phyloP scores from a whole-genome alignment of 2,888 invertebrate species.

The Pollenia angustigena region DNA sequence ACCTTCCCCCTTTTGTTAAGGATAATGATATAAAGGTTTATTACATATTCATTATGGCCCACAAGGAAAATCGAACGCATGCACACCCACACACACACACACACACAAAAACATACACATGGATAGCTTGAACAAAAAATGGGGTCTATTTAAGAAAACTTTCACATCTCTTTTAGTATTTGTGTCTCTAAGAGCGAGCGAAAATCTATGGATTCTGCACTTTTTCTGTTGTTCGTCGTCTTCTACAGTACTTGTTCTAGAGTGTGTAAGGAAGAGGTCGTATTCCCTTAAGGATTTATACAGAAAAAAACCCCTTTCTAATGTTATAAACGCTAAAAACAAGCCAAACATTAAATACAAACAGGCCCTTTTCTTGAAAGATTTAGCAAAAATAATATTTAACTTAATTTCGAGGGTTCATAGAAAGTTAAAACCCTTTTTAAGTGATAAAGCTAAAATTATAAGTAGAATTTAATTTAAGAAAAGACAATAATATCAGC shows the following conservation, averaged over 20 bases:
- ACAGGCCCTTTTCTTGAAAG: not conserved
- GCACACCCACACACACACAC: not conserved
- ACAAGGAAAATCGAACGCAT: slow-evolving; percentile 2
- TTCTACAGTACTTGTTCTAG: not conserved
- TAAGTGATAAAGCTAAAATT: slow-evolving; percentile 28
- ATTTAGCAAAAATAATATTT: slow-evolving; percentile 16
- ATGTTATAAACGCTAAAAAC: slow-evolving; percentile 5
- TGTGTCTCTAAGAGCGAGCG: not conserved
- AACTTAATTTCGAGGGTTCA: slow-evolving; percentile 36
- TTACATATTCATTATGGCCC: slow-evolving; percentile 63
- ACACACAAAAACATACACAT: too few species aligned
- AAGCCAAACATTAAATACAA: slow-evolving; percentile 54
- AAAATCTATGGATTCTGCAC: not conserved
- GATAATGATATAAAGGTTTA: slow-evolving; percentile 62
- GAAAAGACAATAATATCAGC: slow-evolving; percentile 47
- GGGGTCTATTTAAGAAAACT: not conserved
- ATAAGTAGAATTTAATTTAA: slow-evolving; percentile 18
- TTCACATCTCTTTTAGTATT: not conserved
- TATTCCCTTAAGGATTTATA: slow-evolving; percentile 23
- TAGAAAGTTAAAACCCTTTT: slow-evolving; percentile 32
- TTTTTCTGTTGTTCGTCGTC: not conserved
- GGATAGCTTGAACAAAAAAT: not conserved
- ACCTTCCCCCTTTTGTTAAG: slow-evolving; percentile 39
- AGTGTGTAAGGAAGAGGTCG: too few species aligned
- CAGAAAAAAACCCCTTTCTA: not conserved